Base-by-base conservation (phyloP, 2,888 invertebrate genomes). In the Drosophila antonietae region DNA sequence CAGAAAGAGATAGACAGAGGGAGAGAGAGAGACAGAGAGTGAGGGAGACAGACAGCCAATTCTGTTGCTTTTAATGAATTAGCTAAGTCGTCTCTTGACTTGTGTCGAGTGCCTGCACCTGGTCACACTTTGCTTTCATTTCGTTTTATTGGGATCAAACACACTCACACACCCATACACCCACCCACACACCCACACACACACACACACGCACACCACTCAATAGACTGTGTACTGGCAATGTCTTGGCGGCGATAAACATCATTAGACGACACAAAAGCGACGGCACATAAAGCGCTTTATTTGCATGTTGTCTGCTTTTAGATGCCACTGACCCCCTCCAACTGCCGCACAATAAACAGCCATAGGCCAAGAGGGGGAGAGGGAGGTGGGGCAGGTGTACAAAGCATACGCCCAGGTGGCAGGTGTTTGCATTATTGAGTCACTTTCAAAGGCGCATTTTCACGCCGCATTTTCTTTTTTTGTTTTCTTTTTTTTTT, bases 221-320 rank as follows among this genome's bases (percentile, higher is more conserved):
- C 63, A 66, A 79, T 77, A 69, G 70, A 69, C 66, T 52, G 51
- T 65, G 18, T 18, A 39, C 10, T 67, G 66, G 51, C 72, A 61
- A 65, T 80, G 73, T 83, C 81, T 89, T 80, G 77, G 64, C 57
- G 68, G 78, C 74, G 89, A 84, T 84, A 89, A 84, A 84, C 88
- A 84, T 84, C 89, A 84, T 84, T 84, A 84, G 81, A 74, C 33
- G 68, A 59, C 68, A 83, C 88, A 83, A 83, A 81, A 81, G 82
- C 79, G 65, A 49, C 58, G 63, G 65, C 58, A 83, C 78, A 83
- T 77, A 77, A 83, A 83, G 83, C 68, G 65, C 83, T 85, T 89
- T 84, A 84, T 84, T 84, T 84, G 84, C 84, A 89, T 89, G 85
- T 71, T 75, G 84, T 84, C 89, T 84, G 89, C 85, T 73, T 78